Evolutionary conservation across 2,888 invertebrate species (phyloP).

Genomic region (Tenthredo mesomela): DNA sequence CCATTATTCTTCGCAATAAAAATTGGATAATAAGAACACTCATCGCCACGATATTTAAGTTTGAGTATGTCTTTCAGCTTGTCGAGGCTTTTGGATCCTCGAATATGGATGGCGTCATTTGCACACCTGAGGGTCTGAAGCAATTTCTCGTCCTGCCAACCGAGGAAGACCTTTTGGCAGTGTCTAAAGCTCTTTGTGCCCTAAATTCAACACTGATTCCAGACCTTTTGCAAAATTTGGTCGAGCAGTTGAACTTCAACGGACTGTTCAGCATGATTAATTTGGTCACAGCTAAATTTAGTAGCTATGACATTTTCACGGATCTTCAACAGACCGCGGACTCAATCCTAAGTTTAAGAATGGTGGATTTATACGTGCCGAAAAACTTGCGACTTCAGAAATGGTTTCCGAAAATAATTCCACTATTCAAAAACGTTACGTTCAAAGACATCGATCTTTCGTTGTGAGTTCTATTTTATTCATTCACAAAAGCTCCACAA

Average conservation of each 20-base stretch:
- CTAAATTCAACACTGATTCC: constrained; percentile 77
- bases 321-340: constrained; percentile 78
- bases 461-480: constrained; percentile 65
- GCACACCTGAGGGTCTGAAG: constrained; percentile 68
- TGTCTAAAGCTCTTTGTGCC: constrained; percentile 78
- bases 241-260: constrained; percentile 79
- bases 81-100: constrained; percentile 71
- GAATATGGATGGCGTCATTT: constrained; percentile 69
- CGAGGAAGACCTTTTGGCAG: constrained; percentile 65
- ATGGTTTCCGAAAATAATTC: constrained; percentile 71
- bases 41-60: neutral
- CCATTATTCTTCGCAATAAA: constrained; percentile 61
- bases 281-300: constrained; percentile 77
- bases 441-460: constrained; percentile 68
- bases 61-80: constrained; percentile 60
- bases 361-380: constrained; percentile 79
- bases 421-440: constrained; percentile 67
- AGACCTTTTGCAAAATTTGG: constrained; percentile 77
- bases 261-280: constrained; percentile 80
- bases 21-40: neutral
- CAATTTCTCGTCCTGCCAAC: constrained; percentile 68
- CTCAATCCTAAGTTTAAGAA: constrained; percentile 78
- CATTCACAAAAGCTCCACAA: neutral
- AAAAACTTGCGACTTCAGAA: constrained; percentile 75
- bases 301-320: constrained; percentile 78